These are phyloP conservation scores for Tetanocera ferruginea DNA, from an alignment of 2,888 invertebrate genomes.

Conservation along the genomic window DNA sequence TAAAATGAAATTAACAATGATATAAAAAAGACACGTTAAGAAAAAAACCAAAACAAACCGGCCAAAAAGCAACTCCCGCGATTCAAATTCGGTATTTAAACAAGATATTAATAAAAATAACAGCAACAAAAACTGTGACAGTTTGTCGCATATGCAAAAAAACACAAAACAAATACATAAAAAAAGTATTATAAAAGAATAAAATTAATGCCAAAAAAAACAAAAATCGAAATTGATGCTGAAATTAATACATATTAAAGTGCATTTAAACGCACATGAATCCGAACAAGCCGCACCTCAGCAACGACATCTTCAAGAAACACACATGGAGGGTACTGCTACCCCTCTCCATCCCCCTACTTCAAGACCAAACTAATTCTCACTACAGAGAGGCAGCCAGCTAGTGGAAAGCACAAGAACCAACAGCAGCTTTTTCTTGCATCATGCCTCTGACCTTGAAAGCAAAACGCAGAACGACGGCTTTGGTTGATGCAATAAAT, in stretches of 20 bases:
- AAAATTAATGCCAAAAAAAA: background rate
- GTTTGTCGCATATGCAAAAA: background rate
- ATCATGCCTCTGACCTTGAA: slow-evolving; percentile 13
- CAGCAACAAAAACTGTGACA: background rate
- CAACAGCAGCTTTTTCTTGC: background rate
- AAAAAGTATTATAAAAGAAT: background rate
- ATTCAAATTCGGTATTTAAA: background rate
- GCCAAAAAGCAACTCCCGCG: background rate
- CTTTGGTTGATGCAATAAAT: background rate
- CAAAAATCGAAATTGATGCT: background rate
- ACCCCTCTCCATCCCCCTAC: background rate
- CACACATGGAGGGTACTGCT: too few relatives aligned
- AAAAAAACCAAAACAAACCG: background rate
- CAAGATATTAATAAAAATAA: background rate
- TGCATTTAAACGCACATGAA: too few relatives aligned
- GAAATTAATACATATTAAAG: background rate
- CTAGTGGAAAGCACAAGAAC: background rate
- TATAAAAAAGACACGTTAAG: background rate
- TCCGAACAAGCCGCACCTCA: background rate
- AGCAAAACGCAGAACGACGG: background rate
- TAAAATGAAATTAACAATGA: background rate
- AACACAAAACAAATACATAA: slow-evolving; percentile 8
- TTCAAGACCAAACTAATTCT: too few relatives aligned
- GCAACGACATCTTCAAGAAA: background rate
- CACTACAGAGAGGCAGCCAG: background rate